phyloP scores from a whole-genome alignment of 2,113 vertebrate species.

The Lathamus discolor region DNA sequence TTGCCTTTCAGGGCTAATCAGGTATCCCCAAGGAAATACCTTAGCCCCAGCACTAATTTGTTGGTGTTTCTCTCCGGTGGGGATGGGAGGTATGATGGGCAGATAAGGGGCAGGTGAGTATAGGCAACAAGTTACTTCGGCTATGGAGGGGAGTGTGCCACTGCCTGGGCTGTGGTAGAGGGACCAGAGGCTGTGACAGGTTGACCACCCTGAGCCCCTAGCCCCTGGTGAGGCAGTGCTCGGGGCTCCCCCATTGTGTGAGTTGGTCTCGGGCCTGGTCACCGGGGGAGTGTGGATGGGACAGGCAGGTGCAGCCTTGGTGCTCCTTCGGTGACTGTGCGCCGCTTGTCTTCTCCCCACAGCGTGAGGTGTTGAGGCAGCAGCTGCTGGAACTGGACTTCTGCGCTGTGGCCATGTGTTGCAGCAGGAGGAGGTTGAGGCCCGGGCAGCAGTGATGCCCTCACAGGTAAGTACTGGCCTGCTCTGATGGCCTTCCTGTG shows the following conservation, averaged over 20 bases:
- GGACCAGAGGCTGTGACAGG: not conserved
- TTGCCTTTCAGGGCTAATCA: not conserved
- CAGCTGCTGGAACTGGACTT: conserved; percentile 85
- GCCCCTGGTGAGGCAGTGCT: not conserved
- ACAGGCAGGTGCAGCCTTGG: not conserved
- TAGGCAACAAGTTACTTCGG: not conserved
- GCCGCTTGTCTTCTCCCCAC: not conserved
- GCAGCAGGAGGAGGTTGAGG: conserved; percentile 82
- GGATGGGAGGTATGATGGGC: not conserved
- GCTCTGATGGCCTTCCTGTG: not conserved
- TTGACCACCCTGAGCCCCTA: not conserved
- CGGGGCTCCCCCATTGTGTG: not conserved
- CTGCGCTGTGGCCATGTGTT: conserved; percentile 75
- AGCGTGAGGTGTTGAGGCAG: conserved; percentile 80
- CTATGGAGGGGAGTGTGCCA: not conserved
- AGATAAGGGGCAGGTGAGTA: not conserved
- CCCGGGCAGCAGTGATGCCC: conserved; percentile 73
- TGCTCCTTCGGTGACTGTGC: fast-evolving
- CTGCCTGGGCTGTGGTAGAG: not conserved
- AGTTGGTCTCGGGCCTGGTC: not conserved
- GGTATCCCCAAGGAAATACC: not conserved
- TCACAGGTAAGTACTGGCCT: conserved; percentile 73
- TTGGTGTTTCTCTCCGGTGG: fast-evolving
- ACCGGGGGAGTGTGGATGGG: not conserved
- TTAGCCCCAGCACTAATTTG: not conserved